Conservation (phyloP, 1,140 invertebrate species). For the Tetranychus urticae region DNA sequence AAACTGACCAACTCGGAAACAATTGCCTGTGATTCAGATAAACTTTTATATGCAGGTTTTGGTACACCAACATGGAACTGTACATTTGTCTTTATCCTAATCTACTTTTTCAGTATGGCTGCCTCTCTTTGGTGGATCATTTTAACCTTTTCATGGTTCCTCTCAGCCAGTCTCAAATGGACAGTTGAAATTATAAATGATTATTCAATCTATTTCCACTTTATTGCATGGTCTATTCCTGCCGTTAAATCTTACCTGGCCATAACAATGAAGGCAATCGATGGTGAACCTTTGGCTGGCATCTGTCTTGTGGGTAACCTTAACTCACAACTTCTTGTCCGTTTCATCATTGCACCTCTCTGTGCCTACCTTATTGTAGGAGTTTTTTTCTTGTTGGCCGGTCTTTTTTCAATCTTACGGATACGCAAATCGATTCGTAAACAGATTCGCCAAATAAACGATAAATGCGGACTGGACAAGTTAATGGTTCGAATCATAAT, state of each 20-base stretch:
- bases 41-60: conserved; percentile 31
- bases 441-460: conserved; percentile 16
- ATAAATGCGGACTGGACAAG: conserved; percentile 20
- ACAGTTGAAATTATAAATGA: conserved; percentile 84
- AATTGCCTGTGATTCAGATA: conserved; percentile 49
- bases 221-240: conserved; percentile 67
- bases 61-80: conserved; percentile 37
- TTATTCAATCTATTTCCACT: conserved; percentile 77
- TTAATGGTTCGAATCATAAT: conserved; percentile 24
- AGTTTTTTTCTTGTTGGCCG: conserved; percentile 20
- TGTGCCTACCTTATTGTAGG: conserved; percentile 27
- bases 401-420: conserved; percentile 21
- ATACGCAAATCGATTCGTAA: conserved; percentile 21
- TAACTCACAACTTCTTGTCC: conserved; percentile 45
- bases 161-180: conserved; percentile 82
- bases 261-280: conserved; percentile 50
- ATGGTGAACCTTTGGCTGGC: conserved; percentile 33
- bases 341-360: conserved; percentile 62
- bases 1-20: conserved; percentile 60
- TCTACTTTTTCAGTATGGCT: conserved; percentile 83
- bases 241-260: conserved; percentile 62
- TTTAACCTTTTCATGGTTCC: conserved; percentile 77
- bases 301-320: conserved; percentile 45
- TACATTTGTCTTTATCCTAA: conserved; percentile 59
- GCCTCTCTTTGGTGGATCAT: conserved; percentile 88